Evolutionary conservation across 2,888 invertebrate species (phyloP), one percentile per base, ranked within the genome.

Genomic region (Nomada flava): DNA sequence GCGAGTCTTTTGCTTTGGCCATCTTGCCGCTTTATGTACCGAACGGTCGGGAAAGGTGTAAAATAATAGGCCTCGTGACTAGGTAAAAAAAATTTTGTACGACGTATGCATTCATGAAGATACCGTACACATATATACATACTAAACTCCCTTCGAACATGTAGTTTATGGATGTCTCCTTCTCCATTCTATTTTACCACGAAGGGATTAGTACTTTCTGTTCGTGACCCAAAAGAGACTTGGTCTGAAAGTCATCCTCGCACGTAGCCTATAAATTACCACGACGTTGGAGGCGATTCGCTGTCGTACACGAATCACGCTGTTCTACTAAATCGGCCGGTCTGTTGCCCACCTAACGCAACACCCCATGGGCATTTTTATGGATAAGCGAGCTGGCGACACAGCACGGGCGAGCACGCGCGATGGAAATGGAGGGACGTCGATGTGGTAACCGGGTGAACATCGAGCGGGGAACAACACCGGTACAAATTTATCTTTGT

Each of bases 401-500:
- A 47, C 47, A 47, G 26, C 59, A 7, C 18, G 20, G 2, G 50
- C 3, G 50, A 42, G 64, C 69, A 67, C n/a, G 36, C 29, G 26
- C 13, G 67, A 70, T 62, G 42, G 26, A 64, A 68, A 52, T 57
- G 79, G 67, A 44, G 57, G 67, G 63, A 71, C 73, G 52, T 59
- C 83, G 86, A 87, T 89, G 90, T 86, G 85, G 91, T 86, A 91
- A 91, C 88, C 79, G 52, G 59, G 62, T 3, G 82, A 59, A 53
- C 62, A 70, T 23, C 78, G 68, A 76, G 82, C 75, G 83, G 82
- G 60, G 82, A 86, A 75, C 83, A 82, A 36, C 65, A 20, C 69
- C 78, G 86, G 80, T 86, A 92, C 90, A 91, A 91, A 92, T 92
- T 91, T 91, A 92, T 92, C 92, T 91, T 91, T 92, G 91, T 92